Evolutionary conservation across 2,113 vertebrate genomes (phyloP).

Genomic region (Takifugu bimaculatus): DNA sequence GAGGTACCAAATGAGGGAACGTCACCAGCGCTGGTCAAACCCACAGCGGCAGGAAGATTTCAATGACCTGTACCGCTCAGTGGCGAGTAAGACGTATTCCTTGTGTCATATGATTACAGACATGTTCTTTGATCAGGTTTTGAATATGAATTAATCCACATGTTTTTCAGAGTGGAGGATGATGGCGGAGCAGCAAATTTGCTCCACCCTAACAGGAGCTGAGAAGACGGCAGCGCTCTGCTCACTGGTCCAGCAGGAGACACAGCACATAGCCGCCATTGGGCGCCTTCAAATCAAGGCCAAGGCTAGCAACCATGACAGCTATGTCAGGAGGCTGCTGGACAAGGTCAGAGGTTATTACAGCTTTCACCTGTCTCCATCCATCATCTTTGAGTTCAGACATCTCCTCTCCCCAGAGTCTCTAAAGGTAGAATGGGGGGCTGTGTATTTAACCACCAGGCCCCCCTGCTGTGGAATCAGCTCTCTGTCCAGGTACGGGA

Average conservation of each 20-base stretch:
- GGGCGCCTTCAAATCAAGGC: slow-evolving; percentile 73
- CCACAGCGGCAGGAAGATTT: slow-evolving; percentile 86
- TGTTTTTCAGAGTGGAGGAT: slow-evolving; percentile 80
- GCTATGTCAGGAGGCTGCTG: slow-evolving; percentile 73
- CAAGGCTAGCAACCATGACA: slow-evolving; percentile 63
- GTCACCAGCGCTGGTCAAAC: slow-evolving; percentile 77
- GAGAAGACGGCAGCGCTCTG: slow-evolving; percentile 87
- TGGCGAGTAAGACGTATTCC: slow-evolving; percentile 78
- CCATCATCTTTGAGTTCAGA: too few species aligned
- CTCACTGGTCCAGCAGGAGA: slow-evolving; percentile 85
- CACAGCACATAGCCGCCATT: slow-evolving; percentile 80
- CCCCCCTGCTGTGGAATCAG: too few species aligned
- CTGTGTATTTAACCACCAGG: too few species aligned
- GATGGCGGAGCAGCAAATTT: slow-evolving; percentile 77
- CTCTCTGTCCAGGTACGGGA: too few species aligned
- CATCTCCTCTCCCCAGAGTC: too few species aligned
- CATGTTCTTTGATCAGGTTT: too few species aligned
- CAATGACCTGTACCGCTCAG: slow-evolving; percentile 81
- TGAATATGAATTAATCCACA: background rate
- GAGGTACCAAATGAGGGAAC: slow-evolving; percentile 72
- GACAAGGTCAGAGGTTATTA: slow-evolving; percentile 79
- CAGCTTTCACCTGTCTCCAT: too few species aligned
- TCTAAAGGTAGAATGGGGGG: too few species aligned
- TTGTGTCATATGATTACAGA: too few species aligned
- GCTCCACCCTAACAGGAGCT: slow-evolving; percentile 71